Base-by-base conservation (phyloP, 2,113 vertebrate species). In the Capreolus pygargus region DNA sequence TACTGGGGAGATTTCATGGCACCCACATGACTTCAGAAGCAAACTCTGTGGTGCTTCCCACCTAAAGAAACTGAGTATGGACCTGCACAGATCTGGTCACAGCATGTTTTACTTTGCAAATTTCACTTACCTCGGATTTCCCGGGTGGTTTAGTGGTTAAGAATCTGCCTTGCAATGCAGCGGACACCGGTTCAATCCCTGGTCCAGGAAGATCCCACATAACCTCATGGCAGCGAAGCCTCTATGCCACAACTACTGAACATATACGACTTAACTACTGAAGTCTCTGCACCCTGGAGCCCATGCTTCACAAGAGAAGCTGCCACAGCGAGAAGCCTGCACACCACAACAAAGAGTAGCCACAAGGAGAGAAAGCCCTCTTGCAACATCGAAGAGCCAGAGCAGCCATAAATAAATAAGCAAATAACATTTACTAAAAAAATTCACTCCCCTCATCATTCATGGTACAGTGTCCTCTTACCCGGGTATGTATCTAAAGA, bases 261-360 rank as follows among this genome's bases (percentile, higher is more conserved):
- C 36, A 39, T 21, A 43, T 25, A 23, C 23, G 2, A 25, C 23
- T 1, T 43, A 39, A 43, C 70, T 76, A 43, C 6, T 76, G 11
- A 76, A 14, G 70, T 76, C 36, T 76, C 1, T 76, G 12, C 1
- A 43, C 23, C 70, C 36, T 27, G 27, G 12, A 76, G 11, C 23
- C 70, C 3, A 1, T 25, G 36, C 70, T 36, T 11, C 70, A 7
- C 36, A 14, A 76, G 23, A 25, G 36, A 43, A 7, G 12, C 36
- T 0, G 2, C 36, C 12, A 7, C 23, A 76, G 70, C 3, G 11
- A 74, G 70, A 43, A 76, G 12, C 12, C 36, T 76, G 70, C 23
- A 2, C 36, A 4, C 23, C 0, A 2, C 70, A 43, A 43, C 0
- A 1, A 25, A 76, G 5, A 27, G 1, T 3, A 43, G 70, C 39